Conservation (phyloP, 2,797 vertebrate species). For the Sebastes kiyomatsui region DNA sequence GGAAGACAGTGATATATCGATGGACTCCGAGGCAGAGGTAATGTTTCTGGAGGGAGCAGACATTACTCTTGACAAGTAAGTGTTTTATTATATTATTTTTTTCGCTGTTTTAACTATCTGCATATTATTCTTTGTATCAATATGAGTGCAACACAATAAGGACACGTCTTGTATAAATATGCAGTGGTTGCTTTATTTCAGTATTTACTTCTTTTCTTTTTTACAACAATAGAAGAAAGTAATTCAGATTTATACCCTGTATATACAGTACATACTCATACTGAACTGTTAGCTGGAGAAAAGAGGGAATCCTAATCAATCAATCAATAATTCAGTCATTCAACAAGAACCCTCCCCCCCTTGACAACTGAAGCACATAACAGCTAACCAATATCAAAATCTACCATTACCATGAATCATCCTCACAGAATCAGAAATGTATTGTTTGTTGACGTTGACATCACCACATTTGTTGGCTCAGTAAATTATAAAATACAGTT, state of each 20-base stretch:
- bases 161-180: not conserved
- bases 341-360: no score
- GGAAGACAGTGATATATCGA: no score
- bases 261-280: slow-evolving; percentile 7
- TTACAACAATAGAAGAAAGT: slow-evolving; percentile 39
- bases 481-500: not conserved
- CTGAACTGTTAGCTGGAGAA: no score
- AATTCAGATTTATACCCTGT: slow-evolving; percentile 24
- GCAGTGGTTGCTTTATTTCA: slow-evolving; percentile 46
- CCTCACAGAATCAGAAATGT: not conserved
- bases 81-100: not conserved
- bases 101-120: not conserved
- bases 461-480: not conserved
- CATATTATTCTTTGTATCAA: not conserved
- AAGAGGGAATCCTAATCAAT: no score
- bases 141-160: not conserved
- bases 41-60: no score
- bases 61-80: no score
- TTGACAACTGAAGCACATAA: no score
- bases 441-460: not conserved
- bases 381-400: not conserved
- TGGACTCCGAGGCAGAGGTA: no score
- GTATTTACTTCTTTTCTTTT: slow-evolving; percentile 11
- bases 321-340: no score
- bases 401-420: not conserved